These are phyloP conservation scores for Diorhabda carinulata DNA, from an alignment of 1,140 invertebrate genomes.

Conservation along the genomic window DNA sequence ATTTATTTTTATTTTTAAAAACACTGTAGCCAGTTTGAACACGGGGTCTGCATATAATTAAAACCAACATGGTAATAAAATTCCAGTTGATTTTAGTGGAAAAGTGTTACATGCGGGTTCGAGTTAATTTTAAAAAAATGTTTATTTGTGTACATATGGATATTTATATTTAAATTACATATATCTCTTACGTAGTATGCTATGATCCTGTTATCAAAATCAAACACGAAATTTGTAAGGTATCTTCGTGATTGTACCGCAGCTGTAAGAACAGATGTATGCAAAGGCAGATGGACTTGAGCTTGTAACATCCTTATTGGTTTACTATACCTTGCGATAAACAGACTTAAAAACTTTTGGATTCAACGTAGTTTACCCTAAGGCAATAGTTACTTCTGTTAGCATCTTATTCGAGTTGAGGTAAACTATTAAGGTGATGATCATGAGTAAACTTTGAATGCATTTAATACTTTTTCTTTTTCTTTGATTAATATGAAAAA, in stretches of 20 bases:
- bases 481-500: no score
- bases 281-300: background rate
- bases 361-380: background rate
- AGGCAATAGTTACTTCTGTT: background rate
- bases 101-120: background rate
- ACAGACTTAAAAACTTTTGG: conserved; percentile 1
- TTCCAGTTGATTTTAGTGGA: no score
- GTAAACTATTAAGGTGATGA: no score
- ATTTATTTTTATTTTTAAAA: no score
- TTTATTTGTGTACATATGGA: background rate
- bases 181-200: background rate
- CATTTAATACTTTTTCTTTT: no score
- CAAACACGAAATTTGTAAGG: background rate
- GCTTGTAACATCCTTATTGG: background rate
- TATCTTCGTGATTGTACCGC: background rate
- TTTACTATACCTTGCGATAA: conserved; percentile 1
- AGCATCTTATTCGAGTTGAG: no score
- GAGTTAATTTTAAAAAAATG: background rate
- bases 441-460: no score
- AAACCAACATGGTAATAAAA: no score
- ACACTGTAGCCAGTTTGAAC: no score
- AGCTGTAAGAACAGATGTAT: background rate
- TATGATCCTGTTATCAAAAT: background rate
- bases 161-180: background rate
- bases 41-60: no score